Conservation (phyloP, 2,113 vertebrate genomes). For the Hipposideros armiger region DNA sequence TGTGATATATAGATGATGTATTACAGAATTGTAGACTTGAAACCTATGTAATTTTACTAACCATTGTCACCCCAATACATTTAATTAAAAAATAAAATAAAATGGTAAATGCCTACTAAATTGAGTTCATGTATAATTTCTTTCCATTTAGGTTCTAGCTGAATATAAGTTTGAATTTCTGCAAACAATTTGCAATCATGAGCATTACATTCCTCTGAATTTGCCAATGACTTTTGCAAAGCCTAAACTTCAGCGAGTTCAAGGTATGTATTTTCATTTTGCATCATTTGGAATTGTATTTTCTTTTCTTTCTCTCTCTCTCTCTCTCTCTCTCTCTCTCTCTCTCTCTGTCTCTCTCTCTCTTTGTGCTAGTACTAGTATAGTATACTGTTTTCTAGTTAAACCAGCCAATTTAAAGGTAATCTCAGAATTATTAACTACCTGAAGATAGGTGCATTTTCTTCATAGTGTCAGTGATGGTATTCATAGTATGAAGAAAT, state of each 20-base stretch:
- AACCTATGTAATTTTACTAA: too few relatives aligned
- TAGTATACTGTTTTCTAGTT: constrained; percentile 58
- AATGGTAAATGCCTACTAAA: not conserved
- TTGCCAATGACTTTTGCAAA: constrained; percentile 97
- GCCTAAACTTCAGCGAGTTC: constrained; percentile 94
- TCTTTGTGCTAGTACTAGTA: constrained; percentile 53
- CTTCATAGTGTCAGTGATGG: not conserved
- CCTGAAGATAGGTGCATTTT: constrained; percentile 10
- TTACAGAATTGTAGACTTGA: too few relatives aligned
- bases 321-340: not conserved
- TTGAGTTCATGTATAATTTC: not conserved
- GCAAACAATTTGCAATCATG: constrained; percentile 95
- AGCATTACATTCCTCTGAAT: constrained; percentile 98
- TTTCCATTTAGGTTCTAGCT: constrained; percentile 90
- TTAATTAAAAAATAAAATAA: not conserved
- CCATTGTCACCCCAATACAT: too few relatives aligned
- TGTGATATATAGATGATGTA: too few relatives aligned
- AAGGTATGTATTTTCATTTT: constrained; percentile 89
- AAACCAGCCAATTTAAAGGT: constrained; percentile 16
- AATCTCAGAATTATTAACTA: constrained; percentile 57
- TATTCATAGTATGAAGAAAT: constrained; percentile 29
- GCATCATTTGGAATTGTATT: not conserved
- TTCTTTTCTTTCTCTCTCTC: not conserved
- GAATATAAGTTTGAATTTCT: constrained; percentile 99
- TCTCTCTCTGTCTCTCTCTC: not conserved